phyloP scores from a whole-genome alignment of 1,140 invertebrate species.

The Pomacea maculata region DNA sequence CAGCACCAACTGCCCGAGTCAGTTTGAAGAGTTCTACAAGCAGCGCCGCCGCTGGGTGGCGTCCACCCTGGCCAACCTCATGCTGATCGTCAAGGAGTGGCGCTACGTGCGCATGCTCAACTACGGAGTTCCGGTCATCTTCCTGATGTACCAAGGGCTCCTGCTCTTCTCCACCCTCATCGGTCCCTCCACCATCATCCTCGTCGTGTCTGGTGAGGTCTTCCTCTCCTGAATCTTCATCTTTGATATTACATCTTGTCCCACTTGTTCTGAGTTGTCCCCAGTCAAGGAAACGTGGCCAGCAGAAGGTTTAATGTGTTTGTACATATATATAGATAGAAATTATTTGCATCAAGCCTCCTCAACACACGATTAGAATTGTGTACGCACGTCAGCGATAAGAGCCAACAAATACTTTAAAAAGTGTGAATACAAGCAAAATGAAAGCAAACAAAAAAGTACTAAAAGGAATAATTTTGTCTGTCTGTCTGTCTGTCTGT shows the following conservation, averaged over 20 bases:
- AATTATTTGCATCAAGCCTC: too few species aligned
- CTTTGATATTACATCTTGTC: not conserved
- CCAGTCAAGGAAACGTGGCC: not conserved
- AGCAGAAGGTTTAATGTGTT: too few species aligned
- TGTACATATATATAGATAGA: too few species aligned
- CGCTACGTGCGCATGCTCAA: constrained; percentile 68
- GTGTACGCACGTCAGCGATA: too few species aligned
- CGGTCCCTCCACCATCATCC: constrained; percentile 73
- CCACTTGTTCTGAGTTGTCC: not conserved
- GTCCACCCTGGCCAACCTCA: constrained; percentile 74
- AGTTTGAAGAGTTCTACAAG: constrained; percentile 74
- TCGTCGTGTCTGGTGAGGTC: constrained; percentile 71
- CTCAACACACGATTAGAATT: too few species aligned
- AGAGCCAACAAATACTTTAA: too few species aligned
- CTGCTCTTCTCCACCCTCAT: constrained; percentile 71
- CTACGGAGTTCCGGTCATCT: constrained; percentile 63
- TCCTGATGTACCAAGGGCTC: constrained; percentile 54
- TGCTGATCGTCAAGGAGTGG: constrained; percentile 65
- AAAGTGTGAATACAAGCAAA: too few species aligned
- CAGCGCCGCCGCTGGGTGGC: constrained; percentile 74
- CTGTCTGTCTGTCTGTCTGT: too few species aligned
- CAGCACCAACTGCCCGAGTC: constrained; percentile 72
- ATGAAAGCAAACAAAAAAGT: too few species aligned
- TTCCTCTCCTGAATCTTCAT: not conserved
- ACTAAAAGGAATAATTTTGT: too few species aligned